A percentile compares a stretch with the other conserved stretches of the same genome.
phyloP scores from a whole-genome alignment of 2,888 invertebrate species.

The Charanyca ferruginea region DNA sequence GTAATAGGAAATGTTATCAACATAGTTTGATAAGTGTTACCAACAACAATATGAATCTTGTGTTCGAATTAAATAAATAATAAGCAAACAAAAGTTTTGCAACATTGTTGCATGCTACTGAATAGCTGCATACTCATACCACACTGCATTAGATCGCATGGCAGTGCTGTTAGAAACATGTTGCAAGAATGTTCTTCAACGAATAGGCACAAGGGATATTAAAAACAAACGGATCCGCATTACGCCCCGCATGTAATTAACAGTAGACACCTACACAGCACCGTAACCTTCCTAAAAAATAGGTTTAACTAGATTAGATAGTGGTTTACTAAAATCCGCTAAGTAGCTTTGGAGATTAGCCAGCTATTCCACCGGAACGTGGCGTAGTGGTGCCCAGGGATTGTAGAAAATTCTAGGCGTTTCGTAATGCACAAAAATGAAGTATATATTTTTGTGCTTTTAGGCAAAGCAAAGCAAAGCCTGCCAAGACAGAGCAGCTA shows the following conservation, averaged over 20 bases:
- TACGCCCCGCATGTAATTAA: constrained; percentile 23
- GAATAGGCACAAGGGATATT: too few species aligned
- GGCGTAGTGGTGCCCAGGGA: constrained; percentile 1
- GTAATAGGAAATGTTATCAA: too few species aligned
- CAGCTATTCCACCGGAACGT: constrained; percentile 44
- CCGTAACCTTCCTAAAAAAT: constrained; percentile 34
- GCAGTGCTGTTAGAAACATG: too few species aligned
- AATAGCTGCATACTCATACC: too few species aligned
- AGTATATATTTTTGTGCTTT: not conserved
- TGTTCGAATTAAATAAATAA: too few species aligned
- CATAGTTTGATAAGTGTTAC: too few species aligned
- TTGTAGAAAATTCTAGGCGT: constrained; percentile 12
- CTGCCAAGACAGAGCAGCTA: not conserved
- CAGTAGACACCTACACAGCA: not conserved
- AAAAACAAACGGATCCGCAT: constrained; percentile 30
- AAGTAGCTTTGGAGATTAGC: constrained; percentile 56
- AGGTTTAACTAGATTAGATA: constrained; percentile 54
- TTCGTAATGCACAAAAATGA: not conserved
- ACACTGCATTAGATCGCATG: too few species aligned
- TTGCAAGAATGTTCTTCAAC: too few species aligned
- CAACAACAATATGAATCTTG: too few species aligned
- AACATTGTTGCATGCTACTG: too few species aligned
- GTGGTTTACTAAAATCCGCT: constrained; percentile 44
- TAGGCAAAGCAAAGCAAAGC: too few species aligned
- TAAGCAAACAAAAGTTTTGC: too few species aligned